These are phyloP conservation scores for Erynnis tages DNA, from an alignment of 2,888 invertebrate species.

Conservation along the genomic window DNA sequence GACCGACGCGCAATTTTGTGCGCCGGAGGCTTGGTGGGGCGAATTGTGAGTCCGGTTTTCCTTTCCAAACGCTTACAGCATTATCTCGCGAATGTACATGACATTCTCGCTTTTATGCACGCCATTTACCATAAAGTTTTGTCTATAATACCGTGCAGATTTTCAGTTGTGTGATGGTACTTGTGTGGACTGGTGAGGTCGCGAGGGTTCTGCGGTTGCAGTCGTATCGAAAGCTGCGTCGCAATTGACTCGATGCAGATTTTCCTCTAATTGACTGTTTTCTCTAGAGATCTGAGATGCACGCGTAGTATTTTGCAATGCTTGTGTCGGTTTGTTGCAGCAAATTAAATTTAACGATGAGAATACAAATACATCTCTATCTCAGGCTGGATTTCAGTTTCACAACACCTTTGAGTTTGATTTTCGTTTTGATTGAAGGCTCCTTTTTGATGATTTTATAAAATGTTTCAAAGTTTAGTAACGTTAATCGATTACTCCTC, in stretches of 20 bases:
- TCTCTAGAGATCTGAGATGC: slow-evolving; percentile 10
- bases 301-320: background rate
- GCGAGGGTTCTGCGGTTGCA: slow-evolving; percentile 28
- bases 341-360: too few species aligned
- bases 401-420: too few species aligned
- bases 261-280: slow-evolving; percentile 29
- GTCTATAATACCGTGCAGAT: slow-evolving; percentile 24
- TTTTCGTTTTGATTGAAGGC: too few species aligned
- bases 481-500: too few species aligned
- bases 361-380: too few species aligned
- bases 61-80: slow-evolving; percentile 37
- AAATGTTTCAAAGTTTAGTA: too few species aligned
- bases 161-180: slow-evolving; percentile 22
- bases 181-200: slow-evolving; percentile 29
- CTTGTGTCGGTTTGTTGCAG: too few species aligned
- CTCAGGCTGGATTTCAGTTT: too few species aligned
- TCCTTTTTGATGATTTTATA: too few species aligned
- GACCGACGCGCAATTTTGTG: slow-evolving; percentile 62
- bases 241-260: slow-evolving; percentile 29
- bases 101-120: slow-evolving; percentile 30
- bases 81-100: slow-evolving; percentile 26
- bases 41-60: slow-evolving; percentile 68
- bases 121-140: slow-evolving; percentile 6
- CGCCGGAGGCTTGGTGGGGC: slow-evolving; percentile 64
- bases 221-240: slow-evolving; percentile 30